Percentiles rank a stretch among this genome's conserved stretches.
These are phyloP conservation scores for Machimus atricapillus DNA, from an alignment of 2,888 invertebrate genomes.

Conservation along the genomic window DNA sequence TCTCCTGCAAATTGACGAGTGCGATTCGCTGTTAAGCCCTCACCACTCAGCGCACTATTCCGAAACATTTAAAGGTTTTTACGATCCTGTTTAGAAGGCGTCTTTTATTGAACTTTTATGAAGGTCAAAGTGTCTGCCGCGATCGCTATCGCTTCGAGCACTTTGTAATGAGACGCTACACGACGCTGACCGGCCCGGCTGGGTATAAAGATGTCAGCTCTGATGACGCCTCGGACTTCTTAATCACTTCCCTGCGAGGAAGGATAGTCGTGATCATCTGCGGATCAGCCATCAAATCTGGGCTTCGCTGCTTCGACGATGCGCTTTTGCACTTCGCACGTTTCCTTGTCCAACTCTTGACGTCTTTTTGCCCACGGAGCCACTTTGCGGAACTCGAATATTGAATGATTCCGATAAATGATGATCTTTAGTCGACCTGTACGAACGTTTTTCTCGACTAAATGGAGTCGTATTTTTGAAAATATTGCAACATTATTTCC, in stretches of 20 bases:
- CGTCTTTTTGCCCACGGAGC: not conserved
- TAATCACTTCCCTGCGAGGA: slow-evolving; percentile 8
- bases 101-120: slow-evolving; percentile 40
- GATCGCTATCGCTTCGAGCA: slow-evolving; percentile 26
- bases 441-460: not conserved
- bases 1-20: slow-evolving; percentile 36
- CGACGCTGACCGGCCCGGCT: not conserved
- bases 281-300: not conserved
- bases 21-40: slow-evolving; percentile 29
- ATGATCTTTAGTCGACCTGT: not conserved
- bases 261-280: slow-evolving; percentile 15
- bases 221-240: slow-evolving; percentile 8
- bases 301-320: not conserved
- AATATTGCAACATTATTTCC: not conserved
- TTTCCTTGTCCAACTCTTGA: not conserved
- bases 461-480: not conserved
- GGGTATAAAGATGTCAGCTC: slow-evolving; percentile 31
- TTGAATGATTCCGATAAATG: not conserved
- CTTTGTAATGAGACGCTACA: slow-evolving; percentile 20
- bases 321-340: not conserved
- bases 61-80: slow-evolving; percentile 34
- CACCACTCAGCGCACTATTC: slow-evolving; percentile 1
- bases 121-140: slow-evolving; percentile 37
- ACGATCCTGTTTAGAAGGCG: slow-evolving; percentile 37
- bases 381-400: not conserved